Evolutionary conservation across 2,797 vertebrate species (phyloP), one percentile per base, ranked within the genome.

Genomic region (Synaphobranchus kaupii): DNA sequence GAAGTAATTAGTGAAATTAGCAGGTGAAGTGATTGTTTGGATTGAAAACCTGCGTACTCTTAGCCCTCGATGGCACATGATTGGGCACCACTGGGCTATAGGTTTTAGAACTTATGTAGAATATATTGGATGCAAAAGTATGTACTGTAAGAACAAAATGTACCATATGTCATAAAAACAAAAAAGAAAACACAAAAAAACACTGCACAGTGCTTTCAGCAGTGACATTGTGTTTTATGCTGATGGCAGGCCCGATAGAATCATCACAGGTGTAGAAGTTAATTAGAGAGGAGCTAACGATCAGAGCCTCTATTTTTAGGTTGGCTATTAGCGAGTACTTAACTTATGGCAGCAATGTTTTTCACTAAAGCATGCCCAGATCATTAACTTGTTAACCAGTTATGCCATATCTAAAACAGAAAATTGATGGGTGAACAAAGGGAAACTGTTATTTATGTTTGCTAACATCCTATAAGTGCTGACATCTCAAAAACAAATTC

Each of bases 41-140:
- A n/a, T n/a, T n/a, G n/a, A n/a, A n/a, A n/a, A n/a, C n/a, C n/a
- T n/a, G n/a, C n/a, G n/a, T n/a, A n/a, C n/a, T n/a, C n/a, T n/a
- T n/a, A n/a, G n/a, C n/a, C n/a, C n/a, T n/a, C n/a, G n/a, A n/a
- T n/a, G n/a, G n/a, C n/a, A n/a, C n/a, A n/a, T n/a, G n/a, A n/a
- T n/a, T n/a, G n/a, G n/a, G n/a, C n/a, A n/a, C n/a, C n/a, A n/a
- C n/a, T n/a, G n/a, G n/a, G n/a, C n/a, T n/a, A n/a, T n/a, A n/a
- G 39, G 39, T 39, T 85, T 76, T 17, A 52, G 80, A 47, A 15
- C 76, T 86, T 44, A 34, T 31, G n/a, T 47, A 80, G 22, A 86
- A 12, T 44, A 86, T 56, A 44, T 28, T 76, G 25, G 52, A 86
- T 78, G 54, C 54, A 17, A 15, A 34, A 47, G 22, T 44, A n/a